A percentile compares a stretch with the other conserved stretches of the same genome.
Conservation (phyloP, 2,888 invertebrate species). For the Sisyra terminalis region DNA sequence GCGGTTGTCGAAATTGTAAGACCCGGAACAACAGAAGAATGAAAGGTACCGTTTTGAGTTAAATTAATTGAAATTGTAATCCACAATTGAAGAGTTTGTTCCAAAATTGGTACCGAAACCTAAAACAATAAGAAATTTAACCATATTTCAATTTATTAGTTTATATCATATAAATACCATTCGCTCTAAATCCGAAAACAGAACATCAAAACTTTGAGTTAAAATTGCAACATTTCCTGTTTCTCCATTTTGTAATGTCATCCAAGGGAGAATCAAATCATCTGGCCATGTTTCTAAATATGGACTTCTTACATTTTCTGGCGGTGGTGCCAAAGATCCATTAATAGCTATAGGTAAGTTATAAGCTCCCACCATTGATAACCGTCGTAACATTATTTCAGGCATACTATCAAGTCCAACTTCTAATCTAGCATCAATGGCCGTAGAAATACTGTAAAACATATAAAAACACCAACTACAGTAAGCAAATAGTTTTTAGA, state of each 20-base stretch:
- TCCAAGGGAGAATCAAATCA: constrained; percentile 29
- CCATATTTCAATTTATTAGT: too few relatives aligned
- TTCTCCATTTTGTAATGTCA: constrained; percentile 31
- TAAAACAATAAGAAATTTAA: constrained; percentile 21
- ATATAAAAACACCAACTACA: too few relatives aligned
- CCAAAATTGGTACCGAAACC: constrained; percentile 60
- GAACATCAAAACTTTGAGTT: constrained; percentile 47
- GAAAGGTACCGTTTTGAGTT: constrained; percentile 32
- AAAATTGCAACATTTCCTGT: constrained; percentile 39
- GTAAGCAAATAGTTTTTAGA: too few relatives aligned
- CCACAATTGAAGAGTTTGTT: constrained; percentile 75
- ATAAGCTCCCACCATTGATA: constrained; percentile 48
- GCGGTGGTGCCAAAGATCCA: constrained; percentile 20
- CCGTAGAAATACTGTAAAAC: constrained; percentile 41
- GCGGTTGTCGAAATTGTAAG: constrained; percentile 47
- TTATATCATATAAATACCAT: constrained; percentile 24
- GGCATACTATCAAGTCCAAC: constrained; percentile 61
- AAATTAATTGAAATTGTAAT: constrained; percentile 38
- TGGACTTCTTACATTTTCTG: constrained; percentile 18
- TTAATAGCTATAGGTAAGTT: constrained; percentile 38
- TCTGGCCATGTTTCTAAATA: constrained; percentile 26
- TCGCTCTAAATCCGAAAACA: constrained; percentile 47
- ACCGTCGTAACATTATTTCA: constrained; percentile 55
- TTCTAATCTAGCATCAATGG: constrained; percentile 64
- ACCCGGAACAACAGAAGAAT: constrained; percentile 39